Evolutionary conservation across 2,888 invertebrate species (phyloP).

Genomic region (Caenorhabditis sp.): DNA sequence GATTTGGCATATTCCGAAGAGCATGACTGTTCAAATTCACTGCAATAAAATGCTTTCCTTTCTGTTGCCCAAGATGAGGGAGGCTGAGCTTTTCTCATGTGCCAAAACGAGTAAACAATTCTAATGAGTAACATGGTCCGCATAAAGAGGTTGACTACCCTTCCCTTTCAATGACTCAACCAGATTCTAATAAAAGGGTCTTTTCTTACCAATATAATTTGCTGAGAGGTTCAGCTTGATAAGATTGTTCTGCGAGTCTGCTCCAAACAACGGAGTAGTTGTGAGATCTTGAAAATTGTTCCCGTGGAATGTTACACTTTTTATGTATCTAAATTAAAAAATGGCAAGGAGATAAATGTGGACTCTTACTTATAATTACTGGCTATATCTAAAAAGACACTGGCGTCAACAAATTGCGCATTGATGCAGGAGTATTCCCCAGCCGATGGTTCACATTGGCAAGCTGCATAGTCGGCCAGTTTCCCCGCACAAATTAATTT

Average conservation of each 20-base stretch:
- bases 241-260: constrained; percentile 70
- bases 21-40: constrained; percentile 79
- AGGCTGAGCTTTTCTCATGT: constrained; percentile 8
- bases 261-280: constrained; percentile 78
- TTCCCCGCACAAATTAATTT: constrained; percentile 75
- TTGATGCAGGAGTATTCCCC: constrained; percentile 80
- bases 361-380: constrained; percentile 77
- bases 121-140: constrained; percentile 33
- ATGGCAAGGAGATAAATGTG: not conserved
- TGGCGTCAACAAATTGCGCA: constrained; percentile 82
- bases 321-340: constrained; percentile 68
- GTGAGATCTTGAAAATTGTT: constrained; percentile 83
- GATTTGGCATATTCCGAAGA: constrained; percentile 75
- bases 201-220: constrained; percentile 79
- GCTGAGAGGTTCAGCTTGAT: constrained; percentile 81
- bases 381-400: constrained; percentile 78
- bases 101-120: constrained; percentile 40
- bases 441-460: constrained; percentile 73
- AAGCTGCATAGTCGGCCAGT: constrained; percentile 80
- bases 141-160: not conserved
- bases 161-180: constrained; percentile 21
- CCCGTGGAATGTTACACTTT: constrained; percentile 81
- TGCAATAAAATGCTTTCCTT: constrained; percentile 33
- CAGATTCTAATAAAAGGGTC: no score
- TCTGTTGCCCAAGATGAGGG: not conserved